Conservation (phyloP, 30 jellyfish, hydroid and myxozoan genomes). For the Rhopilema esculentum region DNA sequence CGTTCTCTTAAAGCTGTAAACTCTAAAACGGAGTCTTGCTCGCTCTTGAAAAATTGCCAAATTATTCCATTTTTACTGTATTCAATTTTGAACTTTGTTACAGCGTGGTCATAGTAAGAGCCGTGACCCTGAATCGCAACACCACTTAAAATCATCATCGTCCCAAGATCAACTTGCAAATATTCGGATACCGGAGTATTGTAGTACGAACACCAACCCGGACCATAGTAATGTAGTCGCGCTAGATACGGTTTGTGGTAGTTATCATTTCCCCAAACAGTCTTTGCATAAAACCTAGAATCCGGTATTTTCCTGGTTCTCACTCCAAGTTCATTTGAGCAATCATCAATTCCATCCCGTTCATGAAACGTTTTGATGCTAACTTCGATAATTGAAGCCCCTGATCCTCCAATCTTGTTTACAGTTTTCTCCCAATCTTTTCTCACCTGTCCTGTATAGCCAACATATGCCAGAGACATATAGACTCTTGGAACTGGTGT, state of each 20-base stretch:
- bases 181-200: slow-evolving; percentile 25
- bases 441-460: slow-evolving; percentile 45
- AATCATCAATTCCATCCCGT: slow-evolving; percentile 31
- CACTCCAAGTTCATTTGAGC: slow-evolving; percentile 57
- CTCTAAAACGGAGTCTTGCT: background rate
- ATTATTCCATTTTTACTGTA: slow-evolving; percentile 10
- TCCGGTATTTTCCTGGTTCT: slow-evolving; percentile 35
- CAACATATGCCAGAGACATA: slow-evolving; percentile 39
- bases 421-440: slow-evolving; percentile 49
- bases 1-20: background rate
- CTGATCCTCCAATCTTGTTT: slow-evolving; percentile 14
- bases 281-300: slow-evolving; percentile 32
- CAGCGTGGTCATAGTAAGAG: background rate
- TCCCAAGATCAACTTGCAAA: slow-evolving; percentile 52
- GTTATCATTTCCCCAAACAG: background rate
- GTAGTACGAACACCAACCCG: slow-evolving; percentile 42
- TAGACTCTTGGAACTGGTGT: background rate
- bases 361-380: slow-evolving; percentile 27
- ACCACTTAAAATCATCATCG: slow-evolving; percentile 17
- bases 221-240: slow-evolving; percentile 4
- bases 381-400: slow-evolving; percentile 1
- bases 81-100: slow-evolving; percentile 14
- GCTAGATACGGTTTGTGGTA: slow-evolving; percentile 6
- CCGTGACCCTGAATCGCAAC: slow-evolving; percentile 45
- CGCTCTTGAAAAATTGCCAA: slow-evolving; percentile 15